Evolutionary conservation across 2,797 vertebrate species (phyloP), one percentile per base, ranked within the genome.

Genomic region (Columba guinea): DNA sequence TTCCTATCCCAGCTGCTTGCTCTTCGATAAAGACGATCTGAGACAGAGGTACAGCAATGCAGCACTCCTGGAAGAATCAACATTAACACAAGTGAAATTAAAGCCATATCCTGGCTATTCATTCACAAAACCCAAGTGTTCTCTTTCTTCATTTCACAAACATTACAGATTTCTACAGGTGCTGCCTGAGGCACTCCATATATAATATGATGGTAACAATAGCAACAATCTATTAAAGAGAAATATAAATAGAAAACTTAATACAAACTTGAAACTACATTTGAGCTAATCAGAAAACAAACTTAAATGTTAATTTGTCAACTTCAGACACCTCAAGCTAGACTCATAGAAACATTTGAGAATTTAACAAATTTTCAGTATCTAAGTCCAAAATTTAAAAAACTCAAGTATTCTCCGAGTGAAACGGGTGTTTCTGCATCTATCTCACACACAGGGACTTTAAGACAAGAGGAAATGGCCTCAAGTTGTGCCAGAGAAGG

Each of bases 11-110:
- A 65, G 98, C 99, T 76, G 99, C 98, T 94, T 99, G 99, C 88
- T 99, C 99, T 96, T 99, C 99, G 94, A 99, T 99, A 95, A 98
- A 99, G 86, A 99, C 96, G 4, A 99, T 98, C 90, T 99, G 99
- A 90, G 99, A 99, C 90, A 99, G 97, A 30, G 98, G 99, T 93
- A 99, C 90, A 85, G 98, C 98, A 88, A 99, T 98, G 96, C 99
- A 99, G 97, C 98, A 99, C 63, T 99, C 99, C 99, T 99, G 68
- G 37, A 92, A 88, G 17, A 90, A 96, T 13, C 37, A 63, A 74
- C 1, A 41, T 30, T 94, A 85, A 91, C 51, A 53, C 5, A 80
- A 28, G 11, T 18, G 48, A 92, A 80, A 90, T 86, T 56, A 84
- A 62, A 84, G 39, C 10, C 32, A 52, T 8, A 39, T 49, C 15